These are phyloP conservation scores for Ceriagrion tenellum DNA, from an alignment of 2,888 invertebrate species.

Conservation along the genomic window DNA sequence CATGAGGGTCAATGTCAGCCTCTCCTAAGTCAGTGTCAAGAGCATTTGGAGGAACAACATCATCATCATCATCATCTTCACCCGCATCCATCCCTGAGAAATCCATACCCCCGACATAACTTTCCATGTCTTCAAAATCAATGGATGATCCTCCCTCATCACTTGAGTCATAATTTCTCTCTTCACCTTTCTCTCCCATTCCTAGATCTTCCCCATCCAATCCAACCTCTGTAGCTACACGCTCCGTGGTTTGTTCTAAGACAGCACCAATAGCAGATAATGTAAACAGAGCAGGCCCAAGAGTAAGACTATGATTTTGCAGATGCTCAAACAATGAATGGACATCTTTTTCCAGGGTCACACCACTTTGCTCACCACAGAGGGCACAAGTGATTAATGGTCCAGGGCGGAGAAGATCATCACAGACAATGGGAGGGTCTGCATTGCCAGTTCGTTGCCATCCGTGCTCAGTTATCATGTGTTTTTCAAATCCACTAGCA, in stretches of 20 bases:
- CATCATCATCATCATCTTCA: conserved; percentile 60
- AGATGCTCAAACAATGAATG: conserved; percentile 70
- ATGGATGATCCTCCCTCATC: conserved; percentile 60
- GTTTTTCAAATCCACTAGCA: conserved; percentile 60
- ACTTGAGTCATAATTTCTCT: conserved; percentile 52
- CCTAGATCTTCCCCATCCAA: conserved; percentile 60
- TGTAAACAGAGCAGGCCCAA: conserved; percentile 69
- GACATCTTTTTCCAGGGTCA: conserved; percentile 68
- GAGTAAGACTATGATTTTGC: conserved; percentile 70
- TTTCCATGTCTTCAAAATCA: conserved; percentile 61
- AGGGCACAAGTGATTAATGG: conserved; percentile 50
- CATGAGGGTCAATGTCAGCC: conserved; percentile 58
- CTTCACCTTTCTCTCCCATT: conserved; percentile 51
- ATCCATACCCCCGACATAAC: conserved; percentile 59
- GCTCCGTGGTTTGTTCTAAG: conserved; percentile 10
- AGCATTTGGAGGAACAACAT: conserved; percentile 54
- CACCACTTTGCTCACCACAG: conserved; percentile 58
- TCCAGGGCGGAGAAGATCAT: conserved; percentile 50
- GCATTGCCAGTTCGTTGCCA: conserved; percentile 51
- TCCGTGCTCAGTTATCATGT: conserved; percentile 56
- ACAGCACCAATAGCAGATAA: conserved; percentile 15
- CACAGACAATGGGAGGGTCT: conserved; percentile 62
- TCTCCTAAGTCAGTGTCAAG: conserved; percentile 44
- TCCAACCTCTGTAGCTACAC: background rate
- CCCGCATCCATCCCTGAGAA: conserved; percentile 66